Base-by-base conservation (phyloP, 1,140 invertebrate species). In the Eupeodes corollae region DNA sequence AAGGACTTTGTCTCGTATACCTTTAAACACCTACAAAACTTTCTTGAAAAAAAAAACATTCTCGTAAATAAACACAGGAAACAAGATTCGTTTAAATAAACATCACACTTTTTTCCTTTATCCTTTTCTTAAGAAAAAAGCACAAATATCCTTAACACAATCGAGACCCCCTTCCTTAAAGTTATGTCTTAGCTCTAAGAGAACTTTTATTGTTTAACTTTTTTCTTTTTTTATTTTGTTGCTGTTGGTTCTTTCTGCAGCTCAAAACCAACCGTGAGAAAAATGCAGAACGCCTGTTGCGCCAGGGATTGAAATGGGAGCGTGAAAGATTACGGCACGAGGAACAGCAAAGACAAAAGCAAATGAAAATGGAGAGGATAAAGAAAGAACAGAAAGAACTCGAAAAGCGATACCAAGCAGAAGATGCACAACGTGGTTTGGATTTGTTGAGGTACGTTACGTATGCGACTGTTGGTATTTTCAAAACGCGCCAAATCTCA, bases 271-370 rank as follows among this genome's bases (percentile, higher is more conserved):
- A 56, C 34, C 61, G 65, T 6, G 61, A 68, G 14, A 59, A 60
- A 44, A 68, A 68, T 48, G 58, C 66, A 1, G 63, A 67, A 21
- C 58, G 58, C 14, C 52, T 68, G 15, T 60, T 63, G 39, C 48
- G 49, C 18, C 63, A 65, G 47, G 63, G 61, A 35, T 55, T 58
- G 1, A 67, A 68, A 42, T 68, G 66, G 66, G 65, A 68, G 41
- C 54, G 58, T 8, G 65, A 68, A 42, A 46, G 63, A 1, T 41
- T 64, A 3, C 56, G 57, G n/a, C 57, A 61, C 40, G 63, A 63
- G 12, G 56, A 59, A 35, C 53, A 62, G 30, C 63, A 68, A 44
- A 56, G 53, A 10, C 58, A 64, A 41, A 52, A 57, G 8, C 33
- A 49, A 49, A 41, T 41, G 30, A 8, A 26, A 26, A 41, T 60